Evolutionary conservation across 2,797 vertebrate genomes (phyloP), one percentile per base, ranked within the genome.

Genomic region (Echiichthys vipera): DNA sequence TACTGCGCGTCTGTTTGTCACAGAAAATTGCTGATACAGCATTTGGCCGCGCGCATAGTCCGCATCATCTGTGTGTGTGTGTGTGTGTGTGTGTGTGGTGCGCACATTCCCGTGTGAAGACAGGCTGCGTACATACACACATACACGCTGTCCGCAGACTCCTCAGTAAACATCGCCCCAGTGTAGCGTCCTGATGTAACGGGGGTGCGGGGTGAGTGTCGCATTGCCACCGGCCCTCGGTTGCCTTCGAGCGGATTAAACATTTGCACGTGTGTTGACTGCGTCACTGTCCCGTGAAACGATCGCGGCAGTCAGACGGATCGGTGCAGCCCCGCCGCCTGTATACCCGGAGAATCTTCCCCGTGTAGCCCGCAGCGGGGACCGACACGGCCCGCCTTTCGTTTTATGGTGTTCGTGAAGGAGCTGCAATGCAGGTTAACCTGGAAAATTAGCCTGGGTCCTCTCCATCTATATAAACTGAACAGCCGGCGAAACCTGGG

Each of bases 141-240:
- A 18, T 24, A 15, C 65, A 42, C 57, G 12, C 20, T 22, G 54
- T 43, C 57, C 22, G 54, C 56, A 47, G 22, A 27, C 50, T 18
- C 30, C 46, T n/a, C 24, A 1, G 6, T 49, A 50, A 46, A 22
- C 50, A 27, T 7, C 37, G 4, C 53, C 53, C 59, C 55, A 3
- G 46, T 13, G 4, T 22, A 40, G 58, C 15, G 66, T 70, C 47
- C 74, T 74, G 61, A 80, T 82, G 83, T 78, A 76, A 74, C 45
- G 22, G 68, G 65, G 50, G 69, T 49, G 64, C 43, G 42, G 51
- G 42, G 29, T 64, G 81, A 89, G 76, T 94, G 93, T 91, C 92
- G 92, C 93, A 93, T 90, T 93, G 91, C 86, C 84, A 66, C 83
- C 83, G 88, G 84, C 79, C n/a, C 78, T 80, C 58, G 67, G 25